Evolutionary conservation across 2,113 vertebrate genomes (phyloP), one percentile per base, ranked within the genome.

Genomic region (Cariama cristata): DNA sequence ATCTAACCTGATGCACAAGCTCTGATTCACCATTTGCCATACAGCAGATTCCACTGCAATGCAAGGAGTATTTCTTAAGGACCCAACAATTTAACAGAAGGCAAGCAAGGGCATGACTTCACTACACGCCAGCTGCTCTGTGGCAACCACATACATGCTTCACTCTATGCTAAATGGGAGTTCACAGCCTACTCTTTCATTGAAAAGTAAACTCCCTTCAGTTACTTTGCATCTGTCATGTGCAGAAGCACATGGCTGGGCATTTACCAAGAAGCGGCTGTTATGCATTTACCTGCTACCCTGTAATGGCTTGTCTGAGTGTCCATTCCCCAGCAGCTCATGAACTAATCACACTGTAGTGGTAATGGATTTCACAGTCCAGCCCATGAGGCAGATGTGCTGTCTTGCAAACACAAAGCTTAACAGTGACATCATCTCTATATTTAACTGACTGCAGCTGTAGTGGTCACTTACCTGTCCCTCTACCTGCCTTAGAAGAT

Each of bases 171-270:
- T 68, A 44, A 90, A 59, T 17, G 13, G 21, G 71, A 90, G 71
- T 32, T 75, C 27, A 40, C 6, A 28, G 74, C 16, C 42, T 55
- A 7, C 60, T 82, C 81, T 90, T 59, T 59, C 69, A 92, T 6
- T 47, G 81, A 88, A 94, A 71, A 75, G 56, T 59, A 67, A 96
- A 85, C 22, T 67, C 64, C 56, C 20, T 79, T 63, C 60, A 38
- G 73, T 11, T 53, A 40, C n/a, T 66, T 67, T 42, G 38, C 55
- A 62, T 27, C 50, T 45, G 24, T 32, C 19, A 12, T 0, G 13
- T 12, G 55, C 53, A 75, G 68, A 50, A 82, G 75, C 52, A 88
- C 0, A 1, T 38, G 68, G 64, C 4, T 23, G 50, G 23, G 63
- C 42, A 86, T 16, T 42, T 35, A 53, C 21, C 6, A 27, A 58